A percentile compares a stretch with the other conserved stretches of the same genome.
These are phyloP conservation scores for Mnemiopsis leidyi DNA, from an alignment of 37 sponge, comb jelly and placozoan species.

Conservation along the genomic window DNA sequence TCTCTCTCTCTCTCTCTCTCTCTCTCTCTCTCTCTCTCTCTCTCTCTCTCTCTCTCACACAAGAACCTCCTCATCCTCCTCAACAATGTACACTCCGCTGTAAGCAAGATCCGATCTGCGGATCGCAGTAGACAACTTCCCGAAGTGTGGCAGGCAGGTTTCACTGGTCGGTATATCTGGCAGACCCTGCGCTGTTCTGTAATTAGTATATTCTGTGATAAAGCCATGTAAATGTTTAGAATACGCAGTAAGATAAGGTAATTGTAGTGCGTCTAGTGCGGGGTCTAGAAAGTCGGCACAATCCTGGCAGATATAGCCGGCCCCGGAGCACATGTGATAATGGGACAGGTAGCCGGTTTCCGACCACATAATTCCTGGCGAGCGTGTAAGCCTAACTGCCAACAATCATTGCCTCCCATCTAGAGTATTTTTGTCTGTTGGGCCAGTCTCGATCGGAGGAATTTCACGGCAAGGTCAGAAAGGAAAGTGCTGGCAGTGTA, in stretches of 20 bases:
- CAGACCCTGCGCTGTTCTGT: not conserved
- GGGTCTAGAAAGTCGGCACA: not conserved
- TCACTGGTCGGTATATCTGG: not conserved
- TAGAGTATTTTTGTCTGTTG: not conserved
- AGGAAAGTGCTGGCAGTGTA: not conserved
- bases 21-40: slow-evolving; percentile 5
- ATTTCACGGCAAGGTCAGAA: too few species aligned
- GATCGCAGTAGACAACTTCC: not conserved
- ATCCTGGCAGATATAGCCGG: not conserved
- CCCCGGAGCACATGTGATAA: not conserved
- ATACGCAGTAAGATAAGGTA: not conserved
- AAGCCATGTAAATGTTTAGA: not conserved
- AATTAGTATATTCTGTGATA: not conserved
- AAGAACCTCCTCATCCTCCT: not conserved
- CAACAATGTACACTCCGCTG: not conserved
- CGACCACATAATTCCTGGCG: not conserved
- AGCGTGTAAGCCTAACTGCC: not conserved
- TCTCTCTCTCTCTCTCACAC: not conserved
- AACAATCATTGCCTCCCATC: not conserved
- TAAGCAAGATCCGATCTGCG: not conserved
- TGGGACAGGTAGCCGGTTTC: not conserved
- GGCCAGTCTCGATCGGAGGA: not conserved
- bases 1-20: slow-evolving; percentile 5
- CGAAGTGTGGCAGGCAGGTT: not conserved
- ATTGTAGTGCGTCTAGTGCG: not conserved